Evolutionary conservation across 2,113 vertebrate genomes (phyloP).

Genomic region (Tapirus terrestris): DNA sequence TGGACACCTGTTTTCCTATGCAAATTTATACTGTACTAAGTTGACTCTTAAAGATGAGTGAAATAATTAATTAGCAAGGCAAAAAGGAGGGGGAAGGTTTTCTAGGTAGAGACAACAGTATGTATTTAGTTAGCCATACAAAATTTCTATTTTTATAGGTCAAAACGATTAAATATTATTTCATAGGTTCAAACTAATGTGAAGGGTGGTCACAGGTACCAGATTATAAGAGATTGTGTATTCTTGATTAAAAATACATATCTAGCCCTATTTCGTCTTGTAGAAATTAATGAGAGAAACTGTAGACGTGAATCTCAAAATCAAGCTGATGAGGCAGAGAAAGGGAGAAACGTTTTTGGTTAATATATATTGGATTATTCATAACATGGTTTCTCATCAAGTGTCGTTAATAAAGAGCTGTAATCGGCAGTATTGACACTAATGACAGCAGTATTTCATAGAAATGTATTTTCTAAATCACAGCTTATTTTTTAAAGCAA

Average conservation of each 20-base stretch:
- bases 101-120: background rate
- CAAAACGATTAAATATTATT: constrained; percentile 3
- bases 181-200: background rate
- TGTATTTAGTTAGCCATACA: background rate
- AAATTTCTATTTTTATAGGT: background rate
- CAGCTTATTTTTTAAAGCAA: constrained; percentile 1
- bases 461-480: constrained; percentile 39
- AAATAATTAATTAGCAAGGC: constrained; percentile 46
- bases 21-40: background rate
- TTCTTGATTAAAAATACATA: constrained; percentile 13
- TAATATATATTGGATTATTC: constrained; percentile 24
- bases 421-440: background rate
- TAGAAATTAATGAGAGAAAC: constrained; percentile 39
- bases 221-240: background rate
- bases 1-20: background rate
- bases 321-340: background rate
- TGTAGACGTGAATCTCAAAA: background rate
- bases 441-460: background rate
- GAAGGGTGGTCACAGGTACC: background rate
- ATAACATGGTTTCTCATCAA: constrained; percentile 2
- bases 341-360: background rate
- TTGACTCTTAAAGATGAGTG: constrained; percentile 10
- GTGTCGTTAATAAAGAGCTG: constrained; percentile 15
- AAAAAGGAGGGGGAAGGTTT: constrained; percentile 16
- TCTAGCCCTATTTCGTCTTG: constrained; percentile 3